phyloP scores from a whole-genome alignment of 2,888 invertebrate genomes.

The Pediacus dermestoides region DNA sequence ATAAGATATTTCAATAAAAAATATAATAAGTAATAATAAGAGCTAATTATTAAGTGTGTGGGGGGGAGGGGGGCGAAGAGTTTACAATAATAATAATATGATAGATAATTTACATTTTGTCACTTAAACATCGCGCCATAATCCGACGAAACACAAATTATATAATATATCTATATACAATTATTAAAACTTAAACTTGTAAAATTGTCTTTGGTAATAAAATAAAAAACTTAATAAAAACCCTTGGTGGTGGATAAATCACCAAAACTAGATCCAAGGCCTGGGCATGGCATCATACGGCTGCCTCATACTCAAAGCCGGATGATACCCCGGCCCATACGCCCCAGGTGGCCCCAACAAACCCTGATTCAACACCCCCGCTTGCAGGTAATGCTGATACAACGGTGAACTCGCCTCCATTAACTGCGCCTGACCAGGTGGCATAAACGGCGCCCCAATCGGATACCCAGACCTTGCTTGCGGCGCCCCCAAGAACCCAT shows the following conservation, averaged over 20 bases:
- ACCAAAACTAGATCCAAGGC: slow-evolving; percentile 57
- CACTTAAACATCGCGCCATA: too few relatives aligned
- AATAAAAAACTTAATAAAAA: slow-evolving; percentile 19
- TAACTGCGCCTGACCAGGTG: slow-evolving; percentile 49
- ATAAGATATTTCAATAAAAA: too few relatives aligned
- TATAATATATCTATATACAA: neutral
- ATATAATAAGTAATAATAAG: too few relatives aligned
- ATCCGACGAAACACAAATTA: neutral
- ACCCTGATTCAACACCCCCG: slow-evolving; percentile 53
- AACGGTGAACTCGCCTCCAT: slow-evolving; percentile 63
- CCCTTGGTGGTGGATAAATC: too few relatives aligned
- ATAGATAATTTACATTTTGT: too few relatives aligned
- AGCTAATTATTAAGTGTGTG: too few relatives aligned
- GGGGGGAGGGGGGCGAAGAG: too few relatives aligned
- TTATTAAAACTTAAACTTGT: slow-evolving; percentile 19
- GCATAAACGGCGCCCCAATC: slow-evolving; percentile 60
- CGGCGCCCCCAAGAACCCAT: slow-evolving; percentile 61
- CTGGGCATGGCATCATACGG: slow-evolving; percentile 71
- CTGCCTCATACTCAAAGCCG: slow-evolving; percentile 64
- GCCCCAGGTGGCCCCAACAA: slow-evolving; percentile 45
- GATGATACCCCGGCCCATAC: slow-evolving; percentile 64
- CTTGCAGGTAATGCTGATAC: slow-evolving; percentile 70
- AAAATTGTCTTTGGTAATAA: slow-evolving; percentile 41
- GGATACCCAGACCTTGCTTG: slow-evolving; percentile 58
- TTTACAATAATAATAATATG: too few relatives aligned